Percentiles rank a stretch among this genome's conserved stretches.
Evolutionary conservation across 1,140 invertebrate species (phyloP).

Genomic region (Sesamia nonagrioides): DNA sequence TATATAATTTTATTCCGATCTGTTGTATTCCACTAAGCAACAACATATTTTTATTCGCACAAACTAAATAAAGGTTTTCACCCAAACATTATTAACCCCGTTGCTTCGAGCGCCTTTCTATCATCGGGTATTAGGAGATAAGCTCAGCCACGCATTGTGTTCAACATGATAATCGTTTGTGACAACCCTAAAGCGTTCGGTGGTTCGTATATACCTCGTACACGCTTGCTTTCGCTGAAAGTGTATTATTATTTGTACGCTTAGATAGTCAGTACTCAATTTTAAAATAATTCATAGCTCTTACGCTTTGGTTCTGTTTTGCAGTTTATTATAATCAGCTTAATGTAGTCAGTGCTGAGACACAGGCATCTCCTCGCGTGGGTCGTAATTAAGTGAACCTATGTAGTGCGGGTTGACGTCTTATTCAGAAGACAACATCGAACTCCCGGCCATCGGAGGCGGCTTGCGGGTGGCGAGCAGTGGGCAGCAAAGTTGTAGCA

Average conservation of each 20-base stretch:
- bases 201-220: not conserved
- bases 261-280: not conserved
- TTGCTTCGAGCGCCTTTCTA: conserved; percentile 39
- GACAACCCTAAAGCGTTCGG: conserved; percentile 44
- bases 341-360: too few relatives aligned
- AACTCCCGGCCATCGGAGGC: too few relatives aligned
- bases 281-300: not conserved
- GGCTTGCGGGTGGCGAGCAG: too few relatives aligned
- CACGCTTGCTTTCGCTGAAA: not conserved
- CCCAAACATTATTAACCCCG: conserved; percentile 42
- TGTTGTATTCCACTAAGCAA: not conserved
- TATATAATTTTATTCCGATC: too few relatives aligned
- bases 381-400: too few relatives aligned
- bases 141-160: conserved; percentile 42
- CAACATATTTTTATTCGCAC: conserved; percentile 24
- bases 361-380: too few relatives aligned
- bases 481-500: too few relatives aligned
- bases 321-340: too few relatives aligned
- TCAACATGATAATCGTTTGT: conserved; percentile 47
- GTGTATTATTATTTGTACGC: not conserved
- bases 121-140: conserved; percentile 49
- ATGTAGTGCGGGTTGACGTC: too few relatives aligned
- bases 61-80: conserved; percentile 17
- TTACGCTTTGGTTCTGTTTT: too few relatives aligned
- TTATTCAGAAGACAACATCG: too few relatives aligned